These are phyloP conservation scores for Spodoptera littoralis DNA, from an alignment of 2,888 invertebrate species.

Conservation along the genomic window DNA sequence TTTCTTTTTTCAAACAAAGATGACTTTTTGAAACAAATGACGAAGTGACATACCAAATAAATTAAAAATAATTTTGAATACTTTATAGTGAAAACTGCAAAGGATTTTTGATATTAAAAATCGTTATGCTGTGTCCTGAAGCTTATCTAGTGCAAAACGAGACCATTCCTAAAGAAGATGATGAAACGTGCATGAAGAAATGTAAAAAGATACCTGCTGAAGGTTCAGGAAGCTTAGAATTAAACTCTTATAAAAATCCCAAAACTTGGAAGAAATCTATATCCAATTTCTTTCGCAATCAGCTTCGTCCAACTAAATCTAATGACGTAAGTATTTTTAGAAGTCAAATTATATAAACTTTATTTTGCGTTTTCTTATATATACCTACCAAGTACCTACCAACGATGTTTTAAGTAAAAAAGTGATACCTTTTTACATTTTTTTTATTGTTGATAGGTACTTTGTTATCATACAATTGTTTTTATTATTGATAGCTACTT, in stretches of 20 bases:
- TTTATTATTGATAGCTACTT: too few species aligned
- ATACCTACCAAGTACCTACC: too few species aligned
- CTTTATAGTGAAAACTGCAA: conserved; percentile 59
- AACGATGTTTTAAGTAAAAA: too few species aligned
- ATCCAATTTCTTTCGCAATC: conserved; percentile 82
- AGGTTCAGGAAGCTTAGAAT: conserved; percentile 72
- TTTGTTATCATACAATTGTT: too few species aligned
- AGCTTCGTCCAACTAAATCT: conserved; percentile 81
- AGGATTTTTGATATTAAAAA: conserved; percentile 63
- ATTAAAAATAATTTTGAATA: conserved; percentile 71
- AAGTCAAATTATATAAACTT: too few species aligned
- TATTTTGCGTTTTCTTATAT: too few species aligned
- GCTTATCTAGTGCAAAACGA: conserved; percentile 73
- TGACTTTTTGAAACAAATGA: conserved; percentile 51
- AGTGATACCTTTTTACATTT: too few species aligned
- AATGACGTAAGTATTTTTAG: conserved; percentile 75
- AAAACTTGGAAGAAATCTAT: conserved; percentile 85
- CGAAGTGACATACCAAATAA: conserved; percentile 48
- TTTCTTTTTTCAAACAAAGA: conserved; percentile 50
- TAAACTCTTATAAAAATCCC: conserved; percentile 77
- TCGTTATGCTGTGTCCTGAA: conserved; percentile 81
- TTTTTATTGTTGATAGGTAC: too few species aligned
- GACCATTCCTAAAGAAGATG: conserved; percentile 67
- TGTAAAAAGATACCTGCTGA: conserved; percentile 71
- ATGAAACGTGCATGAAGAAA: conserved; percentile 68